Evolutionary conservation across 2,113 vertebrate species (phyloP).

Genomic region (Python bivittatus): DNA sequence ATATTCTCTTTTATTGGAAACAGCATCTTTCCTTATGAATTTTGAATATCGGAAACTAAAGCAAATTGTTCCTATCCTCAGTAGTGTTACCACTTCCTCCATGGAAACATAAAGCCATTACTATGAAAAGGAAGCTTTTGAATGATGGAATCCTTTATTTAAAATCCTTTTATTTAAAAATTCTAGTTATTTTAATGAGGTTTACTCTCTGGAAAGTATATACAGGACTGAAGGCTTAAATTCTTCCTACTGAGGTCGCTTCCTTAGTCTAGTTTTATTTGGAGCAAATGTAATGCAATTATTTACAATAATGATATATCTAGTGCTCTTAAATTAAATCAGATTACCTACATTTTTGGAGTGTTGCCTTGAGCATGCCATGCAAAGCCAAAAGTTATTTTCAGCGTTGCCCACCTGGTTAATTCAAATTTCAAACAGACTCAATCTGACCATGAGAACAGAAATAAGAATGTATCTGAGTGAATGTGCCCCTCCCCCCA

Average conservation of each 20-base stretch:
- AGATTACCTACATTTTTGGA: no score
- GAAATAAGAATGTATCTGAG: neutral
- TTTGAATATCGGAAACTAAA: constrained; percentile 14
- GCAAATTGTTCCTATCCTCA: constrained; percentile 34
- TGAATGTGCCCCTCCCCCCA: no score
- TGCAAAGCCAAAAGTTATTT: no score
- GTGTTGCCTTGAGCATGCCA: no score
- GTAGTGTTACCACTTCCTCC: neutral
- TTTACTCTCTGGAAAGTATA: neutral
- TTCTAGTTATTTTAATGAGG: neutral
- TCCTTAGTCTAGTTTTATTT: neutral
- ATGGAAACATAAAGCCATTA: neutral
- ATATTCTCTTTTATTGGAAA: no score
- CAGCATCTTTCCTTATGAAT: neutral
- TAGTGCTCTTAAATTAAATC: neutral
- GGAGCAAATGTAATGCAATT: neutral
- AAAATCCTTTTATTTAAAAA: no score
- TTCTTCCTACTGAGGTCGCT: neutral
- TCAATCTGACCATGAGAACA: neutral
- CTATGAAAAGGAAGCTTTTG: no score
- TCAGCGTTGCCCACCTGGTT: neutral
- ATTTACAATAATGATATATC: neutral
- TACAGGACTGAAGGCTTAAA: neutral
- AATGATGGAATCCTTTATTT: no score
- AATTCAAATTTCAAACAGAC: neutral